A percentile compares a stretch with the other conserved stretches of the same genome.
phyloP scores from a whole-genome alignment of 2,888 invertebrate species.

The Campoplex capitator region DNA sequence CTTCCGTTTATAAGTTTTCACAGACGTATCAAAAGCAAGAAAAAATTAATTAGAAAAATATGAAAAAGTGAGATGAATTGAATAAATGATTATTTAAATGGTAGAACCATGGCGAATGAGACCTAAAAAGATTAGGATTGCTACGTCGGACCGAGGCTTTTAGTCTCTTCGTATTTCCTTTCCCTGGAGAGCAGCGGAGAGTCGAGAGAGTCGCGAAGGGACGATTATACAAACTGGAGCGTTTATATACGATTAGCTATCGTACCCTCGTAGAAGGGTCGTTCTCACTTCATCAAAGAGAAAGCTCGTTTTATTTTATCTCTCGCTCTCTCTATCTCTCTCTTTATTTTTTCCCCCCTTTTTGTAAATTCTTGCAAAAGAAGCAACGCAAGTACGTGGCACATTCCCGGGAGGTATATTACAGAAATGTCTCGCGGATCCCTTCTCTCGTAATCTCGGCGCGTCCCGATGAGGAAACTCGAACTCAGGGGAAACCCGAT shows the following conservation, averaged over 20 bases:
- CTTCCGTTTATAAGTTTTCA: background rate
- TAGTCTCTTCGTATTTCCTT: background rate
- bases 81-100: conserved; percentile 16
- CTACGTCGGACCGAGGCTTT: background rate
- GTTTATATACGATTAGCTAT: conserved; percentile 55
- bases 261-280: conserved; percentile 15
- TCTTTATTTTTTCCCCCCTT: conserved; percentile 8
- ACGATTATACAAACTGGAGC: conserved; percentile 59
- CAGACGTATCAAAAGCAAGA: background rate
- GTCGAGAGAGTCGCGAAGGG: conserved; percentile 18
- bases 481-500: conserved; percentile 54
- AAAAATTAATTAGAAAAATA: background rate
- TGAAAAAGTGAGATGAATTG: conserved; percentile 6
- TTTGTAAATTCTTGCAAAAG: conserved; percentile 36
- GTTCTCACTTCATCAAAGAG: conserved; percentile 44
- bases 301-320: conserved; percentile 41
- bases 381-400: conserved; percentile 31
- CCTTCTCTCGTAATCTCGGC: conserved; percentile 43
- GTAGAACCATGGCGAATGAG: conserved; percentile 1
- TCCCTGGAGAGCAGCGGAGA: conserved; percentile 7
- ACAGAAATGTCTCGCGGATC: conserved; percentile 44
- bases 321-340: background rate
- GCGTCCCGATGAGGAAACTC: conserved; percentile 60
- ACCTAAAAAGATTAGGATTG: conserved; percentile 11
- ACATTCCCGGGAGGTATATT: conserved; percentile 50